phyloP scores from a whole-genome alignment of 2,797 vertebrate genomes.

The Thripadectes ignobilis region DNA sequence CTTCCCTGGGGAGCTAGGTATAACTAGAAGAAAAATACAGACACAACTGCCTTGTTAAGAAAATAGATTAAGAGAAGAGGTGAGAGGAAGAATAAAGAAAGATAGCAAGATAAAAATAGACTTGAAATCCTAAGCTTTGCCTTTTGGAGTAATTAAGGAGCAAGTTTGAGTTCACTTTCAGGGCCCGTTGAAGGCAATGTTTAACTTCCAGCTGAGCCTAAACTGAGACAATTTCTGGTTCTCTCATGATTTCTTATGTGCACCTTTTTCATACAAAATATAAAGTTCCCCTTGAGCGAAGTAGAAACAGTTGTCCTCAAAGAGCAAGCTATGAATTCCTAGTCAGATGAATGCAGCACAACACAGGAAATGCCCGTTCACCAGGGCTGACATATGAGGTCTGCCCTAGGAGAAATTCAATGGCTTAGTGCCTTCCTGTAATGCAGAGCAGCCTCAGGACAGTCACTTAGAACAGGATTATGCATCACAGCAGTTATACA shows the following conservation, averaged over 20 bases:
- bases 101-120: not conserved
- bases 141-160: not conserved
- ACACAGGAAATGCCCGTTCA: not conserved
- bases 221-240: not conserved
- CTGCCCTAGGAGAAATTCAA: not conserved
- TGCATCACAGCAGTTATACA: not conserved
- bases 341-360: not conserved
- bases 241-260: not conserved
- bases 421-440: not conserved
- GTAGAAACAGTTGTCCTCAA: not conserved
- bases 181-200: not conserved
- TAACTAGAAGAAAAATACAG: not conserved
- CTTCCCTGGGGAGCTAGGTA: not conserved
- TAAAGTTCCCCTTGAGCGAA: not conserved
- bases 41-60: not conserved
- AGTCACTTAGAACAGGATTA: not conserved
- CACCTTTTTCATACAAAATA: not conserved
- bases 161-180: not conserved
- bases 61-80: not conserved
- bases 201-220: not conserved
- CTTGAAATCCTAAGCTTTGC: not conserved
- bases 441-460: not conserved
- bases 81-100: not conserved
- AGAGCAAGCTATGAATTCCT: not conserved
- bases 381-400: not conserved